Percentiles rank a stretch among this genome's conserved stretches.
Evolutionary conservation across 2,888 invertebrate genomes (phyloP).

Genomic region (Latrodectus hesperus): DNA sequence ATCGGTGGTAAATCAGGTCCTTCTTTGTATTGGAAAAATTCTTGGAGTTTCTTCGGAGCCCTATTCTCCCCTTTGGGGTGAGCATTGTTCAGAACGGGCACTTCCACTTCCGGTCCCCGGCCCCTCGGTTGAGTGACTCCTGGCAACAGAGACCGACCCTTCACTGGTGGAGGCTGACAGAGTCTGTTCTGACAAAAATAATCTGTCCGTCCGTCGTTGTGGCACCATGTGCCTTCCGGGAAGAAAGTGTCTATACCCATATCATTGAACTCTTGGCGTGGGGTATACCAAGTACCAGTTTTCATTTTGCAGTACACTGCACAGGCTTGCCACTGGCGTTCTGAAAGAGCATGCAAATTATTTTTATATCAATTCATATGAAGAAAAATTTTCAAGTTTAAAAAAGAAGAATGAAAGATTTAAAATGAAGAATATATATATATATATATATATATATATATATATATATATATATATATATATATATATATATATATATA

Average conservation of each 20-base stretch:
- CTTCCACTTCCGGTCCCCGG: slow-evolving; percentile 48
- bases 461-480: too few relatives aligned
- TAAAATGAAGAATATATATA: too few relatives aligned
- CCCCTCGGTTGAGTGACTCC: slow-evolving; percentile 13
- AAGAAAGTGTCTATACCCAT: slow-evolving; percentile 76
- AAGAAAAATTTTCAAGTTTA: too few relatives aligned
- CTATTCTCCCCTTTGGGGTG: slow-evolving; percentile 51
- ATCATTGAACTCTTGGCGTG: slow-evolving; percentile 84
- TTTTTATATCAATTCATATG: too few relatives aligned
- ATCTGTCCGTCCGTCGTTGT: slow-evolving; percentile 77
- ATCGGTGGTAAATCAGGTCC: slow-evolving; percentile 27
- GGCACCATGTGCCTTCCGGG: slow-evolving; percentile 89
- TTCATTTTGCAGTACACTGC: slow-evolving; percentile 83
- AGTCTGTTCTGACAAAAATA: slow-evolving; percentile 63
- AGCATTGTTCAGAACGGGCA: slow-evolving; percentile 59
- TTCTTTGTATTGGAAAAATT: slow-evolving; percentile 60
- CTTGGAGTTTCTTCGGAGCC: slow-evolving; percentile 45
- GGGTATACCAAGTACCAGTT: slow-evolving; percentile 83
- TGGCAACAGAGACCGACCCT: slow-evolving; percentile 43
- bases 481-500: too few relatives aligned
- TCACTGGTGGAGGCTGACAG: slow-evolving; percentile 58
- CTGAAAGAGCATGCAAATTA: slow-evolving; percentile 73
- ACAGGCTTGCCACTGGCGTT: slow-evolving; percentile 85
- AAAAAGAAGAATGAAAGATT: too few relatives aligned
- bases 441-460: too few relatives aligned